Percentiles rank a stretch among this genome's conserved stretches.
phyloP scores from a whole-genome alignment of 2,888 invertebrate genomes.

The Taenaris catops region DNA sequence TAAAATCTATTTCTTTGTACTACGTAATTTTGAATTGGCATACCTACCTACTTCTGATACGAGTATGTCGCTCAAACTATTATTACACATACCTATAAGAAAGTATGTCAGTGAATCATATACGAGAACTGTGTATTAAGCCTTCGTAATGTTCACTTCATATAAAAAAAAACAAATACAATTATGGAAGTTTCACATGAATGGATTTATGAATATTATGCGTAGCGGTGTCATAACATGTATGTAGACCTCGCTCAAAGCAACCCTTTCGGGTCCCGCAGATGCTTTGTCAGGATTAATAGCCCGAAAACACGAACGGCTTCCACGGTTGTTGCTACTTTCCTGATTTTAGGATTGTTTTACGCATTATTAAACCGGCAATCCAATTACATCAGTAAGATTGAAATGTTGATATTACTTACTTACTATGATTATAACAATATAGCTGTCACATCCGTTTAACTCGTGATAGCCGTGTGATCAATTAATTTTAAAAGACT shows the following conservation, averaged over 20 bases:
- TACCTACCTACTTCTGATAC: no score
- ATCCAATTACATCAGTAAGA: slow-evolving; percentile 70
- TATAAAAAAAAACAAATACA: slow-evolving; percentile 1
- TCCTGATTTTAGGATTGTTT: slow-evolving; percentile 73
- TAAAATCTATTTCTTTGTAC: no score
- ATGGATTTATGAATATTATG: slow-evolving; percentile 19
- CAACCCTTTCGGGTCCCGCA: slow-evolving; percentile 62
- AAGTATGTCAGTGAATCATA: no score
- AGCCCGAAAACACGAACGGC: slow-evolving; percentile 58
- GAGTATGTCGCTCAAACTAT: no score
- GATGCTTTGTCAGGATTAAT: slow-evolving; percentile 75
- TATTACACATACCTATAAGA: no score
- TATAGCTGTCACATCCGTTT: no score
- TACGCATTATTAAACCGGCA: slow-evolving; percentile 75
- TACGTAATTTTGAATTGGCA: no score
- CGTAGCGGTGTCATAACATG: slow-evolving; percentile 61
- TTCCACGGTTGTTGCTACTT: slow-evolving; percentile 50
- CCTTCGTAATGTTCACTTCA: no score
- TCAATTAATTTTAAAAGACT: no score
- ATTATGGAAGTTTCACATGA: slow-evolving; percentile 22
- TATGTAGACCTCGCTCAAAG: slow-evolving; percentile 43
- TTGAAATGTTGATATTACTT: slow-evolving; percentile 30
- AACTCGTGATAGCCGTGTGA: no score
- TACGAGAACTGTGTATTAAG: no score
- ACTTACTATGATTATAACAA: not conserved